Conservation (phyloP, 2,797 vertebrate genomes). For the Myiotriccus ornatus region DNA sequence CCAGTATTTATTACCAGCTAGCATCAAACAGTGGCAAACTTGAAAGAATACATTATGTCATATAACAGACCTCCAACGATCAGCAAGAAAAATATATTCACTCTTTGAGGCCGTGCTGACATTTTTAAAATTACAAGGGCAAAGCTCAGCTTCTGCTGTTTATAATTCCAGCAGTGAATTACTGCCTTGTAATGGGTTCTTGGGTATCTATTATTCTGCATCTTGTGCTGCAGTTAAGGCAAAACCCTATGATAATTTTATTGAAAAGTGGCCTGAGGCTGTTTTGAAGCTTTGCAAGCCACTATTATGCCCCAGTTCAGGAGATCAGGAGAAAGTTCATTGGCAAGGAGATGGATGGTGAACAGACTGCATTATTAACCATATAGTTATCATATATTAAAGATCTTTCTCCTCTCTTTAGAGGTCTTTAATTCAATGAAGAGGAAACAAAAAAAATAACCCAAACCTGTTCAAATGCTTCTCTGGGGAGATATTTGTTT, state of each 20-base stretch:
- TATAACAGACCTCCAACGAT: conserved; percentile 11
- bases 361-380: conserved; percentile 2
- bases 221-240: conserved; percentile 10
- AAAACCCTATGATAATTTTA: conserved; percentile 33
- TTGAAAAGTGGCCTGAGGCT: conserved; percentile 39
- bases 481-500: neutral
- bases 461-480: neutral
- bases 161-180: conserved; percentile 50
- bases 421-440: neutral
- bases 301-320: neutral
- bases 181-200: conserved; percentile 31
- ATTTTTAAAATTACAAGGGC: conserved; percentile 42
- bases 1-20: conserved; percentile 13
- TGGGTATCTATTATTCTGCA: conserved; percentile 44
- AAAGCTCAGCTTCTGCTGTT: conserved; percentile 54
- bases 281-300: conserved; percentile 49
- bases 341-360: neutral
- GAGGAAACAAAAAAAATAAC: neutral
- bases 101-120: conserved; percentile 30
- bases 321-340: conserved; percentile 21
- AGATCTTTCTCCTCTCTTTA: neutral
- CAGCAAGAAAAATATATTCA: conserved; percentile 31
- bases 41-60: conserved; percentile 40
- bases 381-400: neutral
- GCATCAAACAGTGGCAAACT: conserved; percentile 12